A percentile compares a stretch with the other conserved stretches of the same genome.
Evolutionary conservation across 30 jellyfish, hydroid and myxozoan species (phyloP).

Genomic region (Catostylus mosaicus): DNA sequence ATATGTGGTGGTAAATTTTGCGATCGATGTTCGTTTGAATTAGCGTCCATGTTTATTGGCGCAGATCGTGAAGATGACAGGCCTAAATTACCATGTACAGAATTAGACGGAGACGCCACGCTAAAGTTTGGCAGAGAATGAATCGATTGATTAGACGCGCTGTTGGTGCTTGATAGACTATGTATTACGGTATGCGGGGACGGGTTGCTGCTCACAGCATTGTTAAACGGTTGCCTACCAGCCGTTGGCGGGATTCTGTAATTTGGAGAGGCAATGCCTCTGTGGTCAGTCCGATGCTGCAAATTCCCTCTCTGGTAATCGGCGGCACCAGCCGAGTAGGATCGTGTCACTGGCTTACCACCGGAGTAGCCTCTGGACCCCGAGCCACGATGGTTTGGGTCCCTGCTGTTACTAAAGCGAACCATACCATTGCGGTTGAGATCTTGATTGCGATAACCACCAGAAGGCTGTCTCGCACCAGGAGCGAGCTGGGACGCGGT

Average conservation of each 20-base stretch:
- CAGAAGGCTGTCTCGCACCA: slow-evolving; percentile 54
- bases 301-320: slow-evolving; percentile 54
- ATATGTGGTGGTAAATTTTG: slow-evolving; percentile 35
- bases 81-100: not conserved
- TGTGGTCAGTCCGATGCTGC: slow-evolving; percentile 38
- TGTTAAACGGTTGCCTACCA: slow-evolving; percentile 25
- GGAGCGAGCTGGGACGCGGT: slow-evolving; percentile 65
- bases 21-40: slow-evolving; percentile 39
- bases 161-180: slow-evolving; percentile 41
- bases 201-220: slow-evolving; percentile 35
- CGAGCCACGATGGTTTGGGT: slow-evolving; percentile 44
- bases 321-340: slow-evolving; percentile 71
- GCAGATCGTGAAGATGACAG: slow-evolving; percentile 41
- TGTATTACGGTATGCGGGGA: slow-evolving; percentile 36
- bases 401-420: slow-evolving; percentile 53
- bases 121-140: slow-evolving; percentile 53
- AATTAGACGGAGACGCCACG: slow-evolving; percentile 29
- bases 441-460: slow-evolving; percentile 44
- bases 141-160: slow-evolving; percentile 58
- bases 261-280: slow-evolving; percentile 54
- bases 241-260: slow-evolving; percentile 25
- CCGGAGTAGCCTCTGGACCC: slow-evolving; percentile 45
- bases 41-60: slow-evolving; percentile 59
- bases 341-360: slow-evolving; percentile 60
- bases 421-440: slow-evolving; percentile 54